Evolutionary conservation across 2,113 vertebrate species (phyloP).

Genomic region (Toxotes chatareus): DNA sequence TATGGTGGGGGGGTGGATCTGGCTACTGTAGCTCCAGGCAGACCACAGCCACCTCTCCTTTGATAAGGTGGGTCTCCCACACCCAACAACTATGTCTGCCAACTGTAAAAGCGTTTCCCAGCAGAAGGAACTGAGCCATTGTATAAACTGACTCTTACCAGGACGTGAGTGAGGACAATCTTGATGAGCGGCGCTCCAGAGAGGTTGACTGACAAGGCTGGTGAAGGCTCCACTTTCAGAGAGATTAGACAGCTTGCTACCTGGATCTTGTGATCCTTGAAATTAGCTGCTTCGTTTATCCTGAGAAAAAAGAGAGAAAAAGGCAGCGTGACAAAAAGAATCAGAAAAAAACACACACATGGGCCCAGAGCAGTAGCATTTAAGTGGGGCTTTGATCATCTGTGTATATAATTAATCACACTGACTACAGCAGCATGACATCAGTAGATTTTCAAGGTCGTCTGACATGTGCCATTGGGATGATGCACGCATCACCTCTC

Average conservation of each 20-base stretch:
- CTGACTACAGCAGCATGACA: constrained; percentile 38
- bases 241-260: constrained; percentile 91
- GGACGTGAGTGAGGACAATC: constrained; percentile 87
- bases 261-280: constrained; percentile 86
- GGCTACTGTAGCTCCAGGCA: constrained; percentile 13
- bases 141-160: constrained; percentile 85
- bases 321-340: not conserved
- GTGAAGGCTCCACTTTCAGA: constrained; percentile 90
- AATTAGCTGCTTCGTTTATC: constrained; percentile 86
- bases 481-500: constrained; percentile 41
- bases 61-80: constrained; percentile 65
- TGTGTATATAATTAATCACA: constrained; percentile 44
- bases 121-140: not conserved
- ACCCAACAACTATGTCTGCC: constrained; percentile 14
- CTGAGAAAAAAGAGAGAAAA: constrained; percentile 70
- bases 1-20: not conserved
- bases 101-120: constrained; percentile 45
- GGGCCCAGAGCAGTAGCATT: constrained; percentile 43
- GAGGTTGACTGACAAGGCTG: constrained; percentile 87
- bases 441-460: constrained; percentile 40
- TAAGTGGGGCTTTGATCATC: constrained; percentile 58
- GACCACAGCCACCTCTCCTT: constrained; percentile 24
- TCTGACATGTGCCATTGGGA: constrained; percentile 56
- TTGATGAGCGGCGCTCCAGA: constrained; percentile 90
- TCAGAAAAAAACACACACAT: constrained; percentile 27